These are phyloP conservation scores for Micromys minutus DNA, from an alignment of 2,113 vertebrate species.

Conservation along the genomic window DNA sequence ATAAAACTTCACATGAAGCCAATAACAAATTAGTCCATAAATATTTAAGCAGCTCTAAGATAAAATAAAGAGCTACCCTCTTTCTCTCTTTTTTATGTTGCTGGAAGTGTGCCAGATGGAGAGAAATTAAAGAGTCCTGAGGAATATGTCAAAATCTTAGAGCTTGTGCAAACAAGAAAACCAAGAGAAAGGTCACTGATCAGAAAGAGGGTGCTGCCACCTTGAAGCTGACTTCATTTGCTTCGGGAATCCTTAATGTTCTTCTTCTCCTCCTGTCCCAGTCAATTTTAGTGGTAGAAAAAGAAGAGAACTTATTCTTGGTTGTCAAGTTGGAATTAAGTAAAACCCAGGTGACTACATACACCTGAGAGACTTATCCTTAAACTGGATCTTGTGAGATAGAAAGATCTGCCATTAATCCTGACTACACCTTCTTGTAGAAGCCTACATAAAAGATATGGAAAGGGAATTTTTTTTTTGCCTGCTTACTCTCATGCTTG, in stretches of 20 bases:
- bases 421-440: not conserved
- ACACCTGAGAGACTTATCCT: too few relatives aligned
- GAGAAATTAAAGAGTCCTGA: conserved; percentile 62
- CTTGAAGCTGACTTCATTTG: conserved; percentile 67
- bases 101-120: conserved; percentile 58
- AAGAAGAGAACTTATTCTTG: not conserved
- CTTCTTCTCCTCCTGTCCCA: not conserved
- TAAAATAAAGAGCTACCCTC: conserved; percentile 77
- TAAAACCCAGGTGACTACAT: not conserved
- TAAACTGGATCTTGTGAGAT: not conserved
- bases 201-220: conserved; percentile 60
- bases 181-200: conserved; percentile 71
- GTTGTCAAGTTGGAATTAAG: not conserved
- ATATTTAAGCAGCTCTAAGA: conserved; percentile 85
- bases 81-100: conserved; percentile 70
- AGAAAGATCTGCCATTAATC: not conserved
- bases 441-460: not conserved
- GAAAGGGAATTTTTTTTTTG: not conserved
- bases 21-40: conserved; percentile 87
- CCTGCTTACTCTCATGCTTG: not conserved
- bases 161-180: conserved; percentile 71
- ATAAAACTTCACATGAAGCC: conserved; percentile 87
- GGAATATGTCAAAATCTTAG: conserved; percentile 66
- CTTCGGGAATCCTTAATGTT: conserved; percentile 72
- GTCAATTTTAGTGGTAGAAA: not conserved